A percentile compares a stretch with the other conserved stretches of the same genome.
These are phyloP conservation scores for Nixonia krombeini DNA, from an alignment of 1,140 invertebrate species.

Conservation along the genomic window DNA sequence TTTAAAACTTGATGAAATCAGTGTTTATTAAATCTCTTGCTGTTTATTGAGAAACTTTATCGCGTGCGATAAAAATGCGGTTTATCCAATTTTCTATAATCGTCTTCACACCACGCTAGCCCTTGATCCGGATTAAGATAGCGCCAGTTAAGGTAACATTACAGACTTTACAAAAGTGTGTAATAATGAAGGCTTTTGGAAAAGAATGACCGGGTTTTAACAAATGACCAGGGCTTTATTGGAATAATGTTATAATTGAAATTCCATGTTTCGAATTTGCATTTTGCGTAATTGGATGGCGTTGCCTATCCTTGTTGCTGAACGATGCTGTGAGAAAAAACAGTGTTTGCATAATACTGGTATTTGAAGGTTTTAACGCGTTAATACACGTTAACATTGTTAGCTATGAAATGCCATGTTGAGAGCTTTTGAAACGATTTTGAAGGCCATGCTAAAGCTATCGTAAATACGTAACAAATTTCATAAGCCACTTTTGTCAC, in stretches of 20 bases:
- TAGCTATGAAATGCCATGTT: not conserved
- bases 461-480: no score
- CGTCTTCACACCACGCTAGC: slow-evolving; percentile 13
- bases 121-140: not conserved
- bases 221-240: slow-evolving; percentile 4
- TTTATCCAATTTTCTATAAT: no score
- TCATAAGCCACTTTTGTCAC: no score
- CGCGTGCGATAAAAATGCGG: slow-evolving; percentile 16
- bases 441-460: no score
- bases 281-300: not conserved
- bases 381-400: not conserved
- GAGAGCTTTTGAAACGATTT: no score
- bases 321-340: not conserved
- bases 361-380: slow-evolving; percentile 1
- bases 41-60: slow-evolving; percentile 2
- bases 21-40: slow-evolving; percentile 15
- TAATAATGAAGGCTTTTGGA: slow-evolving; percentile 2
- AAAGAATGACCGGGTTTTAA: slow-evolving; percentile 17
- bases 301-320: not conserved
- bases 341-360: not conserved
- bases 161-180: no score
- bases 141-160: no score
- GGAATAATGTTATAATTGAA: slow-evolving; percentile 12
- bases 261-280: slow-evolving; percentile 6
- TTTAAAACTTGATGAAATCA: no score